Conservation (phyloP, 2,888 invertebrate genomes). For the Dromius quadrimaculatus region DNA sequence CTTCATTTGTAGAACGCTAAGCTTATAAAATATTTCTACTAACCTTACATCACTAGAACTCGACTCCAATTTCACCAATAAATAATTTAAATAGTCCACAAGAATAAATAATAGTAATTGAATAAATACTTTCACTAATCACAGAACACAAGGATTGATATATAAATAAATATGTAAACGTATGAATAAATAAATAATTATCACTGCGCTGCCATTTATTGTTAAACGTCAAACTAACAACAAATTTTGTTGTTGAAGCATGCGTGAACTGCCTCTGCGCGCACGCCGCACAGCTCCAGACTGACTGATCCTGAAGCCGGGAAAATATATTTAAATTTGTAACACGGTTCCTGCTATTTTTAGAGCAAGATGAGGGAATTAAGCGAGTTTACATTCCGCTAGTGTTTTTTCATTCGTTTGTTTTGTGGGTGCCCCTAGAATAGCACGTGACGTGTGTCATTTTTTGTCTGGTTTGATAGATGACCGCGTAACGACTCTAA, state of each 20-base stretch:
- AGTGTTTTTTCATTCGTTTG: slow-evolving; percentile 38
- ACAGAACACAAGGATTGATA: slow-evolving; percentile 21
- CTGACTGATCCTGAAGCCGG: slow-evolving; percentile 29
- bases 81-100: slow-evolving; percentile 11
- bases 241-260: background rate
- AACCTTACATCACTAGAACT: background rate
- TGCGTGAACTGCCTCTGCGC: background rate
- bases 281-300: slow-evolving; percentile 9
- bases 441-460: background rate
- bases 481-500: slow-evolving; percentile 29
- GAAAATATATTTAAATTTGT: slow-evolving; percentile 40
- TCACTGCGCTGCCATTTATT: slow-evolving; percentile 10
- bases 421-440: slow-evolving; percentile 30
- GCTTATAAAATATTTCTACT: background rate
- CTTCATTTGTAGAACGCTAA: background rate
- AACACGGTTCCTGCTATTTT: slow-evolving; percentile 48
- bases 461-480: slow-evolving; percentile 13
- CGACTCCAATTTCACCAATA: background rate
- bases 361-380: slow-evolving; percentile 48
- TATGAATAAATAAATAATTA: slow-evolving; percentile 11
- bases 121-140: slow-evolving; percentile 18
- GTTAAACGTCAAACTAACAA: background rate
- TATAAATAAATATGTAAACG: slow-evolving; percentile 32
- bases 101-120: slow-evolving; percentile 19
- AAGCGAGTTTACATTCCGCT: slow-evolving; percentile 48